These are phyloP conservation scores for Brenthis hecate DNA, from an alignment of 2,888 invertebrate species.

Conservation along the genomic window DNA sequence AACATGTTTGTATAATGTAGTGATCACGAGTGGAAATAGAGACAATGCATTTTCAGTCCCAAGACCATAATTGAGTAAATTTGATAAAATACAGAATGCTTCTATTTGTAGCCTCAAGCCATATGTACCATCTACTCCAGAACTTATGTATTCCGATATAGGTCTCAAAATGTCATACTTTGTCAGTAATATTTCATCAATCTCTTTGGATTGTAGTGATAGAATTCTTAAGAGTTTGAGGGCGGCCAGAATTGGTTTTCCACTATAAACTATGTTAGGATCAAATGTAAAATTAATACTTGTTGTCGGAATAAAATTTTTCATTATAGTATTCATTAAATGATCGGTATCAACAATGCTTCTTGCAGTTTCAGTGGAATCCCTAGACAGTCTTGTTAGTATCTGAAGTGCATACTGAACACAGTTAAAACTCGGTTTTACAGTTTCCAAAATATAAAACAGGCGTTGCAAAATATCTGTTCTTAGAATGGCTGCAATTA, in stretches of 20 bases:
- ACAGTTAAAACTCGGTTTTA: conserved; percentile 87
- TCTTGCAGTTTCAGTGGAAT: conserved; percentile 86
- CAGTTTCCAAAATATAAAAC: conserved; percentile 88
- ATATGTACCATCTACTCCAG: conserved; percentile 74
- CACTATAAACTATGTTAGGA: conserved; percentile 79
- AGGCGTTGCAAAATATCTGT: conserved; percentile 89
- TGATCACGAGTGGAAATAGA: conserved; percentile 80
- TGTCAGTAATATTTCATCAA: conserved; percentile 77
- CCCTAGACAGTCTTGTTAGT: conserved; percentile 89
- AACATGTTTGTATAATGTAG: conserved; percentile 82
- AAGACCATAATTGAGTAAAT: conserved; percentile 79
- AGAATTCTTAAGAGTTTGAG: conserved; percentile 89
- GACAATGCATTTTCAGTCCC: conserved; percentile 70
- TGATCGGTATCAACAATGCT: conserved; percentile 84
- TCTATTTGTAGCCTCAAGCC: conserved; percentile 85
- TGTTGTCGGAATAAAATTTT: conserved; percentile 81
- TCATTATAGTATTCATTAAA: conserved; percentile 84
- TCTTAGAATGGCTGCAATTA: conserved; percentile 87
- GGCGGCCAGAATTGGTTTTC: conserved; percentile 86
- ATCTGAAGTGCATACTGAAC: conserved; percentile 90
- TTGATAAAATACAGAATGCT: conserved; percentile 81
- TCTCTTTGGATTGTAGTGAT: conserved; percentile 81
- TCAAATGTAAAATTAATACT: conserved; percentile 64
- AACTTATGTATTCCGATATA: conserved; percentile 80
- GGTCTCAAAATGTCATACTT: conserved; percentile 81